Conservation (phyloP, 2,888 invertebrate genomes). For the Drosophila setosimentum region DNA sequence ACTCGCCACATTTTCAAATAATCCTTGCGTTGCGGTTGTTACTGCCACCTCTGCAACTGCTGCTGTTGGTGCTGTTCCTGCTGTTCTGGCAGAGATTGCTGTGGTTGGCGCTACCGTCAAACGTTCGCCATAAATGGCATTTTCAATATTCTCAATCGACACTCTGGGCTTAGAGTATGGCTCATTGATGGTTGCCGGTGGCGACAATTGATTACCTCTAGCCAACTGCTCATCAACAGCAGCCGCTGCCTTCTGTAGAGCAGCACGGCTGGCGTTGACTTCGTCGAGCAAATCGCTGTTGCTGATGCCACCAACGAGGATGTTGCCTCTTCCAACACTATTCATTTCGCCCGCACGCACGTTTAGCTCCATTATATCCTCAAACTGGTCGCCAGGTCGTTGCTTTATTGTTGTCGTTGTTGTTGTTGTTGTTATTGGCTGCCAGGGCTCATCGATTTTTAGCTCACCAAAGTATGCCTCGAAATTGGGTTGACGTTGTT, state of each 20-base stretch:
- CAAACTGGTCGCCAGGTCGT: slow-evolving; percentile 30
- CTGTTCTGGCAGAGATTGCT: slow-evolving; percentile 26
- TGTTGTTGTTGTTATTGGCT: slow-evolving; percentile 28
- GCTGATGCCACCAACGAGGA: slow-evolving; percentile 57
- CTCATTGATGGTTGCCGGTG: slow-evolving; percentile 41
- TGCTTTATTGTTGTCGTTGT: background rate
- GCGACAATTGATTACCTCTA: slow-evolving; percentile 78
- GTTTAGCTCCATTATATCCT: slow-evolving; percentile 56
- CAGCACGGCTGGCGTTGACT: slow-evolving; percentile 75
- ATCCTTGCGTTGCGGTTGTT: slow-evolving; percentile 41
- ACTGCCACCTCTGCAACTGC: slow-evolving; percentile 8
- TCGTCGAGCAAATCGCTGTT: slow-evolving; percentile 73
- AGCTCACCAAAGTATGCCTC: slow-evolving; percentile 73
- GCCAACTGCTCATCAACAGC: slow-evolving; percentile 81
- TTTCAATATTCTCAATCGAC: slow-evolving; percentile 85
- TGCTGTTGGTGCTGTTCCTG: slow-evolving; percentile 10
- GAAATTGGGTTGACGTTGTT: slow-evolving; percentile 47
- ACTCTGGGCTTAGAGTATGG: slow-evolving; percentile 65
- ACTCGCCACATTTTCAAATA: slow-evolving; percentile 69
- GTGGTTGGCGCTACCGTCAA: slow-evolving; percentile 60
- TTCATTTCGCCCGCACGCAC: slow-evolving; percentile 47
- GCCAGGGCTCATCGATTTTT: slow-evolving; percentile 74
- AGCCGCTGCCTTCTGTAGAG: slow-evolving; percentile 72
- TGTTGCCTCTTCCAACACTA: slow-evolving; percentile 17
- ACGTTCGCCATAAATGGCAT: slow-evolving; percentile 84